Percentiles rank a stretch among this genome's conserved stretches.
Evolutionary conservation across 2,888 invertebrate species (phyloP).

Genomic region (Cataglyphis cursor): DNA sequence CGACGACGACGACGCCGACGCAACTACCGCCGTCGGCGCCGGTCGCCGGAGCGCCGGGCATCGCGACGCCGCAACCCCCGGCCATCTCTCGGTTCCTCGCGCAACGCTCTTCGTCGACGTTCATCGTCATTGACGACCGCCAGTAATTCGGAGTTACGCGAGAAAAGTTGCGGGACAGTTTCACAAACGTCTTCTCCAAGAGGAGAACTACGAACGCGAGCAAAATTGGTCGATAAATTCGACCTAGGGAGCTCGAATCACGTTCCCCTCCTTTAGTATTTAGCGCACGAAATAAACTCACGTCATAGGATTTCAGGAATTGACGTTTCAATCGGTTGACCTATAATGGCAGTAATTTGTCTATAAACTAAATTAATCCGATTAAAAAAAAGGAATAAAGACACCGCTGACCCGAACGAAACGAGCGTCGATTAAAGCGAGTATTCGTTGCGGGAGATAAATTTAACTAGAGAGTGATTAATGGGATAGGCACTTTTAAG

Average conservation of each 20-base stretch:
- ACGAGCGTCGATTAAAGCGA: not conserved
- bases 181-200: not conserved
- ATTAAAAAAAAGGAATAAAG: not conserved
- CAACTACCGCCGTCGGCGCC: constrained; percentile 57
- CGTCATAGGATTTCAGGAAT: not conserved
- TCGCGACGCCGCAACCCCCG: constrained; percentile 15
- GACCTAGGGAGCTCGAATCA: not conserved
- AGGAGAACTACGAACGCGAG: not conserved
- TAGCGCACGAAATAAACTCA: not conserved
- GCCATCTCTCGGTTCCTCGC: constrained; percentile 55
- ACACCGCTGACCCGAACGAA: not conserved
- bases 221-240: constrained; percentile 12
- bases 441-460: not conserved
- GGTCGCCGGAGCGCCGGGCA: constrained; percentile 1
- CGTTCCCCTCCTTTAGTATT: not conserved
- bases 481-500: not conserved
- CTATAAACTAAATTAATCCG: not conserved
- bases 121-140: constrained; percentile 21
- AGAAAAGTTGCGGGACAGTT: not conserved
- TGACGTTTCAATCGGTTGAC: not conserved
- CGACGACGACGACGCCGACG: constrained; percentile 61
- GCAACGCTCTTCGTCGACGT: constrained; percentile 4
- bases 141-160: constrained; percentile 19
- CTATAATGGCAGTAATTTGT: not conserved
- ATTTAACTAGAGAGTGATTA: not conserved